Base-by-base conservation (phyloP, 2,888 invertebrate genomes). In the Norana najaformis region DNA sequence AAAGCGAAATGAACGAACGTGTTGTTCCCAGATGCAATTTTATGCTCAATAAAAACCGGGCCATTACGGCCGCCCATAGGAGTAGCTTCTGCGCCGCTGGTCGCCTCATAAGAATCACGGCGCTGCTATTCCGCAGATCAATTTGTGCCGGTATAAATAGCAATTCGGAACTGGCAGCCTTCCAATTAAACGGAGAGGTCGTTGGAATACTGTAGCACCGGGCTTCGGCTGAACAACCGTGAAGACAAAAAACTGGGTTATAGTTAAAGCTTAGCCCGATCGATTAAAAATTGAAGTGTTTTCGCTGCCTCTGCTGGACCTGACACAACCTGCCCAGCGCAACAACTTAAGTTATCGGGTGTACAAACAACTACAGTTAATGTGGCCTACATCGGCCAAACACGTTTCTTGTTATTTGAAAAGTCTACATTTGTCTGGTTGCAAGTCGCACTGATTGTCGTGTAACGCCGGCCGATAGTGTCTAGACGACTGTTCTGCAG, bases 1-100 rank as follows among this genome's bases (percentile, higher is more conserved):
- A 69, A 69, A 69, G 69, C 69, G n/a, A 69, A n/a, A 69, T 69
- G 69, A 69, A 69, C 69, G 69, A n/a, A 69, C 69, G 69, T 69
- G 69, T 69, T 69, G 69, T 69, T 69, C 69, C 69, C 69, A 69
- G 69, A 69, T 69, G 69, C 69, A 69, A 69, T 69, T 69, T 69
- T 69, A 69, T 69, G 69, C 69, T 69, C 69, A 69, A 69, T 69
- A 69, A 69, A 69, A 69, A 69, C 69, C 69, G 69, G 69, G 69
- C 69, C 69, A 69, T 69, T 69, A 69, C 69, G 69, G 69, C 30
- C 69, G 69, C 30, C n/a, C 69, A 69, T 69, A 69, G 69, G 69
- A 69, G 69, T 69, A 69, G n/a, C 69, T 69, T 69, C 69, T 69
- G 11, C 69, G 69, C 69, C 8, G 69, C 69, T 69, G 69, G 30